Evolutionary conservation across 2,797 vertebrate species (phyloP).

Genomic region (Neosilurus mollespiculum): DNA sequence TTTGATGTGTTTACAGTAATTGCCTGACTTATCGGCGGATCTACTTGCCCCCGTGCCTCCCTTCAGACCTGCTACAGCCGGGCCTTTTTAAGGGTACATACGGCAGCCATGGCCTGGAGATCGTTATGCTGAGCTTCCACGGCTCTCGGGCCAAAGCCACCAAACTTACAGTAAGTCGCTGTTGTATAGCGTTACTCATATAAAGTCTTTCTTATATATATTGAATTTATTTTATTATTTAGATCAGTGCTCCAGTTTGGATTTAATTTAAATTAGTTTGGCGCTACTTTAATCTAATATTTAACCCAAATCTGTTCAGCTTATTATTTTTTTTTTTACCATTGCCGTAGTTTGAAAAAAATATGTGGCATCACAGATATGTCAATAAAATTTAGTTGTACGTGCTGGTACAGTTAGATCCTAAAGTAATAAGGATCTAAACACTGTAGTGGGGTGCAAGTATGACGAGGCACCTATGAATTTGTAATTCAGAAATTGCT

Average conservation of each 20-base stretch:
- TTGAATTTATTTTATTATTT: neutral
- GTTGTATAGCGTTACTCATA: neutral
- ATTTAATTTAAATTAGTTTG: neutral
- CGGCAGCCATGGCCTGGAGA: conserved; percentile 94
- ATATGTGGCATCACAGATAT: neutral
- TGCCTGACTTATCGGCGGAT: conserved; percentile 97
- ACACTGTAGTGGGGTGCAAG: neutral
- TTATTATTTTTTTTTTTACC: neutral
- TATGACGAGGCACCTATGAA: neutral
- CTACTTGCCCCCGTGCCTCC: conserved; percentile 87
- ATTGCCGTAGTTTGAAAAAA: neutral
- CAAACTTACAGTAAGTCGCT: conserved; percentile 89
- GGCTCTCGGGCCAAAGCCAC: conserved; percentile 85
- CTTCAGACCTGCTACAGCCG: conserved; percentile 84
- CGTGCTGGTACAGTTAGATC: neutral
- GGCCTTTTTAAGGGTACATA: conserved; percentile 99
- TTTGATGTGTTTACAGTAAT: conserved; percentile 77
- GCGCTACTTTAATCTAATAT: neutral
- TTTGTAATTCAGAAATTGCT: neutral
- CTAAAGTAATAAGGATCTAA: neutral
- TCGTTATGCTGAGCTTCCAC: conserved; percentile 96
- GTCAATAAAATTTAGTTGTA: neutral
- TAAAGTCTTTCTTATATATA: neutral
- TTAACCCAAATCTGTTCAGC: neutral
- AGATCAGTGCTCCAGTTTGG: neutral